Percentiles rank a stretch among this genome's conserved stretches.
Conservation (phyloP, 2,888 invertebrate genomes). For the Ophion ellenae region DNA sequence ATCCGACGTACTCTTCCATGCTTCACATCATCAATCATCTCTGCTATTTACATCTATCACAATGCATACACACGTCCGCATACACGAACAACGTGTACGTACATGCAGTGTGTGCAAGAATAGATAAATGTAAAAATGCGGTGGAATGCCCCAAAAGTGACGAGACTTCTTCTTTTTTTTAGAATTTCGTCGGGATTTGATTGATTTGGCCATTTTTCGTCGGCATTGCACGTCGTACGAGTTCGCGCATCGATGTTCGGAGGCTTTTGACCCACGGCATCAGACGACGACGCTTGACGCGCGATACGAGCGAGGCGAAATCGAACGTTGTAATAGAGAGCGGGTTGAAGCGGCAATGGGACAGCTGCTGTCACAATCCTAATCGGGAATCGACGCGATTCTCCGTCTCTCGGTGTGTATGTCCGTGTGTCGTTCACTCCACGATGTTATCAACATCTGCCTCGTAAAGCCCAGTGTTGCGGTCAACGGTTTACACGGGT, state of each 20-base stretch:
- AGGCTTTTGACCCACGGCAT: slow-evolving; percentile 77
- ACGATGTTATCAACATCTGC: slow-evolving; percentile 79
- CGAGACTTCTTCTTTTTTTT: not conserved
- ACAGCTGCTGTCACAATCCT: slow-evolving; percentile 76
- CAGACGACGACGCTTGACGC: slow-evolving; percentile 56
- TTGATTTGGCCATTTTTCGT: not conserved
- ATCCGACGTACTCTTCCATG: not conserved
- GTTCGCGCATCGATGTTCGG: slow-evolving; percentile 4
- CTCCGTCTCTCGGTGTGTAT: slow-evolving; percentile 52
- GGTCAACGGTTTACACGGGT: slow-evolving; percentile 61
- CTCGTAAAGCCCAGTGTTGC: slow-evolving; percentile 74
- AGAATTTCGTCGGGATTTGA: not conserved
- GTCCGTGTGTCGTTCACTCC: slow-evolving; percentile 67
- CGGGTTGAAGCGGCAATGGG: slow-evolving; percentile 59
- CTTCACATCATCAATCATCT: not conserved
- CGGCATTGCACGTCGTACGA: not conserved
- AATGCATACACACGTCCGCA: not conserved
- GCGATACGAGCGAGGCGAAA: slow-evolving; percentile 21
- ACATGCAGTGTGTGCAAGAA: not conserved
- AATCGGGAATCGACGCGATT: slow-evolving; percentile 54
- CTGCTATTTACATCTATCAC: not conserved
- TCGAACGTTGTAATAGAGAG: slow-evolving; percentile 29
- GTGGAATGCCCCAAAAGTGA: not conserved
- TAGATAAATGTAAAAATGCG: not conserved
- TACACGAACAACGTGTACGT: too few relatives aligned